Percentiles rank a stretch among this genome's conserved stretches.
phyloP scores from a whole-genome alignment of 92 coral and sea anemone species.

The Parazoanthus atlanticus region DNA sequence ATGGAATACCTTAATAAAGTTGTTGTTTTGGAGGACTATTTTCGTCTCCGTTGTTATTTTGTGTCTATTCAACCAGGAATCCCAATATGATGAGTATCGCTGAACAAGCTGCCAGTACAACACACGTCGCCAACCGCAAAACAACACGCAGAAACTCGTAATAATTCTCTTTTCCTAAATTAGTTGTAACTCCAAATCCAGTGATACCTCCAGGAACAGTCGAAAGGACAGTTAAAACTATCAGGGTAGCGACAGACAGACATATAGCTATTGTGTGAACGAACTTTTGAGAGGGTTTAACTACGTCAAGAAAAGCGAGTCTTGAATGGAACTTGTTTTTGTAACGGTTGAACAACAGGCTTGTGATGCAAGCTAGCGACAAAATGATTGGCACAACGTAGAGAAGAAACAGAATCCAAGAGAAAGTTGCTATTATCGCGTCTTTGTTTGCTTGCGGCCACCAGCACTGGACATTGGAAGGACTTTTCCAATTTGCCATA shows the following conservation, averaged over 20 bases:
- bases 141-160: not conserved
- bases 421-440: not conserved
- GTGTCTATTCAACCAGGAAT: not conserved
- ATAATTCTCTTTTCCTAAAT: not conserved
- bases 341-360: not conserved
- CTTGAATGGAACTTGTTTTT: not conserved
- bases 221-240: not conserved
- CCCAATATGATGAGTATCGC: not conserved
- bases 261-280: not conserved
- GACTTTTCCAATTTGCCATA: not conserved
- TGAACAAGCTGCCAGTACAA: not conserved
- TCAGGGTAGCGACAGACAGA: not conserved
- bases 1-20: too few relatives aligned
- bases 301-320: not conserved
- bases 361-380: not conserved
- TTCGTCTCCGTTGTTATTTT: too few relatives aligned
- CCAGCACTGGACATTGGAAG: not conserved
- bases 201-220: not conserved
- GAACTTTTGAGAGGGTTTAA: not conserved
- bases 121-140: not conserved
- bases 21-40: too few relatives aligned
- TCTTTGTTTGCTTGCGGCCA: conserved; percentile 1
- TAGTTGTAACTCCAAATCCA: not conserved
- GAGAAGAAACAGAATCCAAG: not conserved
- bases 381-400: not conserved